Evolutionary conservation across 2,888 invertebrate species (phyloP).

Genomic region (Entomobrya multifasciata): DNA sequence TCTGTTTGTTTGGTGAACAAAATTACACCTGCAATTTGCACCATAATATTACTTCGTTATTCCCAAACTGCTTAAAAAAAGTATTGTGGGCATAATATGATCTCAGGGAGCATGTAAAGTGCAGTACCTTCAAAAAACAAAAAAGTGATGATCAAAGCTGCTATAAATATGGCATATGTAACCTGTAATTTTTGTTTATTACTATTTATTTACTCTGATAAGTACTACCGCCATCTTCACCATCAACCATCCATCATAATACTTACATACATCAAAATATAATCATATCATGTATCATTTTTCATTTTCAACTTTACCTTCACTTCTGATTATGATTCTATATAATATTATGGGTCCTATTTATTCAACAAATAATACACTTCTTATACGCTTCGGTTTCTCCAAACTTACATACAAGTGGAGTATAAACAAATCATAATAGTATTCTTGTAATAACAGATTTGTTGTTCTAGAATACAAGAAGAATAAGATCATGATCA

Average conservation of each 20-base stretch:
- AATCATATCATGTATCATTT: constrained; percentile 24
- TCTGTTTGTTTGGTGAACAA: too few species aligned
- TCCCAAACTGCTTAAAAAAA: too few species aligned
- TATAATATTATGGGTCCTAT: neutral
- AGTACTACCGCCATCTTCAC: neutral
- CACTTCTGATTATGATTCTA: constrained; percentile 18
- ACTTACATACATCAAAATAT: too few species aligned
- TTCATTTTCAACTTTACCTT: constrained; percentile 36
- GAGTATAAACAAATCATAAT: neutral
- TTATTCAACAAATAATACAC: constrained; percentile 12
- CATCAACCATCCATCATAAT: too few species aligned
- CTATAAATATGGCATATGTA: neutral
- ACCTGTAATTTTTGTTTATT: constrained; percentile 34
- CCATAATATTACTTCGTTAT: too few species aligned
- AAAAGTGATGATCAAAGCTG: neutral
- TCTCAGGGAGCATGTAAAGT: too few species aligned
- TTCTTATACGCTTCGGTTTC: neutral
- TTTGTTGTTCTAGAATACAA: constrained; percentile 7
- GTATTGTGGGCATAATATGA: too few species aligned
- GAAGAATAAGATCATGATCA: constrained; percentile 27
- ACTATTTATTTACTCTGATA: neutral
- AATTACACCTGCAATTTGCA: too few species aligned
- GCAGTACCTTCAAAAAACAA: neutral
- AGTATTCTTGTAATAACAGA: neutral
- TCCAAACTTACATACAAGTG: neutral